These are phyloP conservation scores for Herminia tarsipennalis DNA, from an alignment of 2,888 invertebrate genomes.

Conservation along the genomic window DNA sequence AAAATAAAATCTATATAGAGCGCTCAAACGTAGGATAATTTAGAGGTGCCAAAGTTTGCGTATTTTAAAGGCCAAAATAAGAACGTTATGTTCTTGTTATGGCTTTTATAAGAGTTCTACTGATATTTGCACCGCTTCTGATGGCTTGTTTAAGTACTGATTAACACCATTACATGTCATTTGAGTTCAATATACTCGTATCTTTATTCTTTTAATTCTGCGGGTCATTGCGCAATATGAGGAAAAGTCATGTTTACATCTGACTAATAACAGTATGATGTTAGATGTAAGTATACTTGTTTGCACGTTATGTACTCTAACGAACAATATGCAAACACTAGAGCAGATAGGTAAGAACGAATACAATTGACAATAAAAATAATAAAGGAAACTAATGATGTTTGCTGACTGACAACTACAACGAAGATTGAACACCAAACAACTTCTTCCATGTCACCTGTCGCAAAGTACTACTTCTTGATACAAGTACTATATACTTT, in stretches of 20 bases:
- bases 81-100: no score
- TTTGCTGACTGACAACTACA: background rate
- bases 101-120: no score
- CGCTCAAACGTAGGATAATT: no score
- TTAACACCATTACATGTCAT: background rate
- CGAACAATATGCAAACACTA: conserved; percentile 4
- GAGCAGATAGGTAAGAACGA: background rate
- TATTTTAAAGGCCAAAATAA: no score
- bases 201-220: background rate
- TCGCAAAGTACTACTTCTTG: no score
- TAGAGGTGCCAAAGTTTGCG: no score
- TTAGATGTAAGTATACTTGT: conserved; percentile 14
- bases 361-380: conserved; percentile 1
- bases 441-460: no score
- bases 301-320: conserved; percentile 7
- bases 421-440: background rate
- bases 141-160: no score
- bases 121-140: no score
- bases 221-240: background rate
- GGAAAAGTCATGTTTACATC: conserved; percentile 15
- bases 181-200: conserved; percentile 1
- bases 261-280: conserved; percentile 12
- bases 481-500: no score
- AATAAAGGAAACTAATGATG: background rate
- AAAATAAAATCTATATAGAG: no score